Evolutionary conservation across 1,140 invertebrate species (phyloP).

Genomic region (Sipha flava): DNA sequence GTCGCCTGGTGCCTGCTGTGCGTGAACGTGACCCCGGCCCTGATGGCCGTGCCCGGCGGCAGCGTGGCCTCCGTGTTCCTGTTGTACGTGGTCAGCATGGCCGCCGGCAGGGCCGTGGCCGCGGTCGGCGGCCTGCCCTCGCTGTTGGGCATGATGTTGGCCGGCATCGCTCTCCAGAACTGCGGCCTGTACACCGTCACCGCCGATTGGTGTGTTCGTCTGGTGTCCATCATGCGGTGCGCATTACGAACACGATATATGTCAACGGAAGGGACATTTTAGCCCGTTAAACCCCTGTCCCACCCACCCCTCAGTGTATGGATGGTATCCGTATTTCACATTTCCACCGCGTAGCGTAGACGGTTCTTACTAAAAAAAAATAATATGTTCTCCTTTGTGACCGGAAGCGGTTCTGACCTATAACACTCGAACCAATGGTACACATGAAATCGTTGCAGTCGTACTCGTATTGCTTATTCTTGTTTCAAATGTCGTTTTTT

Average conservation of each 20-base stretch:
- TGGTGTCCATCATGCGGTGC: constrained; percentile 20
- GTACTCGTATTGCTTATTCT: too few relatives aligned
- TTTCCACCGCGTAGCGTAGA: too few relatives aligned
- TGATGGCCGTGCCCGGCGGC: constrained; percentile 35
- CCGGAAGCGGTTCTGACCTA: too few relatives aligned
- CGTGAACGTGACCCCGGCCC: constrained; percentile 2
- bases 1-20: constrained; percentile 33
- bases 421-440: too few relatives aligned
- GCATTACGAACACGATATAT: background rate
- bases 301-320: too few relatives aligned
- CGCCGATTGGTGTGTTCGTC: constrained; percentile 33
- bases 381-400: too few relatives aligned
- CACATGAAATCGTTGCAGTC: too few relatives aligned
- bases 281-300: too few relatives aligned
- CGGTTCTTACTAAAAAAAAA: too few relatives aligned
- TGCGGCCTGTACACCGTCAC: constrained; percentile 38
- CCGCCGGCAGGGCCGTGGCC: constrained; percentile 3
- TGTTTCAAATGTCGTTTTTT: too few relatives aligned
- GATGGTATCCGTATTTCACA: too few relatives aligned
- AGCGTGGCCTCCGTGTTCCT: constrained; percentile 35
- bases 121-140: constrained; percentile 35
- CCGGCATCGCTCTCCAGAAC: constrained; percentile 38
- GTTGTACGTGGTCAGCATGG: constrained; percentile 35
- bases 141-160: constrained; percentile 40
- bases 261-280: too few relatives aligned